Evolutionary conservation across 2,113 vertebrate species (phyloP).

Genomic region (Cyprinus carpio): DNA sequence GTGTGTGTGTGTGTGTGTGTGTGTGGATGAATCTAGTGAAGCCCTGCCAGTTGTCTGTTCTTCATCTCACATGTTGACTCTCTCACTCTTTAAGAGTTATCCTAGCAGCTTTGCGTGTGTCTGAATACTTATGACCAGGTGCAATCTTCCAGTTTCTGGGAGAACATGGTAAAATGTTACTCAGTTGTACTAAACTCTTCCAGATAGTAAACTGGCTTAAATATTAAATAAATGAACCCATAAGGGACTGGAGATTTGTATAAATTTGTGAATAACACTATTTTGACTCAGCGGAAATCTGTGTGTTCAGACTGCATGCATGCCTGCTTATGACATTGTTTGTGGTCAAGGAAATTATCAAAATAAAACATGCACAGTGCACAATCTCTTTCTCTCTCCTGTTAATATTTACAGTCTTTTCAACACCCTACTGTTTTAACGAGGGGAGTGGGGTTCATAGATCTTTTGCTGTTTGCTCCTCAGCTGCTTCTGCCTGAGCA

Average conservation of each 20-base stretch:
- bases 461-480: neutral
- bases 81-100: neutral
- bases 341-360: conserved; percentile 1
- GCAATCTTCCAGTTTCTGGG: neutral
- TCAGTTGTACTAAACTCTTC: neutral
- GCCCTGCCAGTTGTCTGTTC: neutral
- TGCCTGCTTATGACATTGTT: conserved; percentile 10
- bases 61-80: neutral
- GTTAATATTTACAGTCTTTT: conserved; percentile 39
- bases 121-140: neutral
- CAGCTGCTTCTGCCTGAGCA: neutral
- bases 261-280: neutral
- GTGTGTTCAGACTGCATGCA: neutral
- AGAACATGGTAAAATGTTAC: neutral
- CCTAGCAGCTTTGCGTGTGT: neutral
- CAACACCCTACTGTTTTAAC: neutral
- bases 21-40: neutral
- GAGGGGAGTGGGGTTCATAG: neutral
- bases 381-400: neutral
- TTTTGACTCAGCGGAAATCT: neutral
- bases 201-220: neutral
- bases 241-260: neutral
- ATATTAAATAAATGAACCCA: neutral
- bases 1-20: neutral
- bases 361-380: conserved; percentile 1